phyloP scores from a whole-genome alignment of 2,113 vertebrate species.

The Melanocharis versteri region DNA sequence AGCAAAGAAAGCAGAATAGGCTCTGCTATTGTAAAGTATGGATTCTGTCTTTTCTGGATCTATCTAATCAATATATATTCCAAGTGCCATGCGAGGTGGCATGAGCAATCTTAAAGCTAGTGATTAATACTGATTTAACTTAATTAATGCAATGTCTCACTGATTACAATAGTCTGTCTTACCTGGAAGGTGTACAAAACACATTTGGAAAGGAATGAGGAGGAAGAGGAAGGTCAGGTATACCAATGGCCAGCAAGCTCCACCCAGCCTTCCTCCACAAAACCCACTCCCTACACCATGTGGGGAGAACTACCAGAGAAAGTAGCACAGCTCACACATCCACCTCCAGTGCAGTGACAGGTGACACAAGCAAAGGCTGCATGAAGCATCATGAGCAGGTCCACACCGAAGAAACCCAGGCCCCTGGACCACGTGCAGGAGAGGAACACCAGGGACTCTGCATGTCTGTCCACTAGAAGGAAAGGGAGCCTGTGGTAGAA shows the following conservation, averaged over 20 bases:
- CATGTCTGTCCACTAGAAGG: fast-evolving
- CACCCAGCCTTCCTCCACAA: neutral
- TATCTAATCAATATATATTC: neutral
- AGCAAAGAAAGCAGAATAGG: neutral
- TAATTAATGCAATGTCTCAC: neutral
- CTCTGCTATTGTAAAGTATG: neutral
- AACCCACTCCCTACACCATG: fast-evolving
- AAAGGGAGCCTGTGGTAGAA: neutral
- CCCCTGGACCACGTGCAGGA: fast-evolving
- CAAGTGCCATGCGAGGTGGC: neutral
- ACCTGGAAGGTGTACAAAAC: neutral
- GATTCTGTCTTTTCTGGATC: neutral
- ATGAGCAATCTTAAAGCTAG: neutral
- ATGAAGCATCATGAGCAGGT: neutral
- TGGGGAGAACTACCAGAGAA: neutral
- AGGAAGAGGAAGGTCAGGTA: neutral
- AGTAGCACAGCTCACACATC: neutral
- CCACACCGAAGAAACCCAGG: neutral
- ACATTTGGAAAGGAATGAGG: neutral
- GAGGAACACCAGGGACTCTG: neutral
- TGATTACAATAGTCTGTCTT: neutral
- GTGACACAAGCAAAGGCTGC: neutral
- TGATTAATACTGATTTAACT: neutral
- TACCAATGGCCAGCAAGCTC: neutral
- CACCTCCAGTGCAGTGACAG: neutral